A percentile compares a stretch with the other conserved stretches of the same genome.
phyloP scores from a whole-genome alignment of 1,140 invertebrate species.

The Pomacea maculata region DNA sequence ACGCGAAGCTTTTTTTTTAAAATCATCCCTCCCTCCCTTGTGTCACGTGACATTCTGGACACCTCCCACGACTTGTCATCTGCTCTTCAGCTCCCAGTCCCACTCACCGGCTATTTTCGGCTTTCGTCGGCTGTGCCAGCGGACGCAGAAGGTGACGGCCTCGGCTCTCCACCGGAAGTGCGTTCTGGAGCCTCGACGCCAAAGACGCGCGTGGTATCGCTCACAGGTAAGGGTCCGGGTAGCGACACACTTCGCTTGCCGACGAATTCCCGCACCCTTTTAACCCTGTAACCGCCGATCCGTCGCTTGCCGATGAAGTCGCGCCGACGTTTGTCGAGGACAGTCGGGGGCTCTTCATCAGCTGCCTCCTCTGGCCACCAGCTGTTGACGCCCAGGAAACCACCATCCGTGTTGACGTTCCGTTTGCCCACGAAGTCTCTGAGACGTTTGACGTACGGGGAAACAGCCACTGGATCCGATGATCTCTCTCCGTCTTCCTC shows the following conservation, averaged over 20 bases:
- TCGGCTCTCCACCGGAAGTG: too few species aligned
- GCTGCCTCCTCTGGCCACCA: background rate
- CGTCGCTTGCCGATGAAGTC: background rate
- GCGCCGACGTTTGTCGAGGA: background rate
- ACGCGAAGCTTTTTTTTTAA: too few species aligned
- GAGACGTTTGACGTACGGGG: background rate
- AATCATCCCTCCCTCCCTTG: too few species aligned
- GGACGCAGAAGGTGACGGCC: too few species aligned
- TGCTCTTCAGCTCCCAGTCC: too few species aligned
- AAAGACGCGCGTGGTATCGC: too few species aligned
- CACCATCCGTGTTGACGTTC: background rate
- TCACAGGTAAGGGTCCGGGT: background rate
- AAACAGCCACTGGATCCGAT: too few species aligned
- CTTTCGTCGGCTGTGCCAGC: too few species aligned
- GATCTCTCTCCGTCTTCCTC: background rate
- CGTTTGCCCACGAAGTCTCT: slow-evolving; percentile 16
- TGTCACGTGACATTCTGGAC: too few species aligned
- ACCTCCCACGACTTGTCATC: too few species aligned
- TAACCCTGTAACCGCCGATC: background rate
- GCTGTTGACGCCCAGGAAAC: background rate
- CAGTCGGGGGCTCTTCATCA: background rate
- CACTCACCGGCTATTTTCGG: too few species aligned
- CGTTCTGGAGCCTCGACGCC: too few species aligned
- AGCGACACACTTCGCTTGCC: background rate
- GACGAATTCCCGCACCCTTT: background rate